Percentiles rank a stretch among this genome's conserved stretches.
phyloP scores from a whole-genome alignment of 2,797 vertebrate genomes.

The Anolis apletophallus region DNA sequence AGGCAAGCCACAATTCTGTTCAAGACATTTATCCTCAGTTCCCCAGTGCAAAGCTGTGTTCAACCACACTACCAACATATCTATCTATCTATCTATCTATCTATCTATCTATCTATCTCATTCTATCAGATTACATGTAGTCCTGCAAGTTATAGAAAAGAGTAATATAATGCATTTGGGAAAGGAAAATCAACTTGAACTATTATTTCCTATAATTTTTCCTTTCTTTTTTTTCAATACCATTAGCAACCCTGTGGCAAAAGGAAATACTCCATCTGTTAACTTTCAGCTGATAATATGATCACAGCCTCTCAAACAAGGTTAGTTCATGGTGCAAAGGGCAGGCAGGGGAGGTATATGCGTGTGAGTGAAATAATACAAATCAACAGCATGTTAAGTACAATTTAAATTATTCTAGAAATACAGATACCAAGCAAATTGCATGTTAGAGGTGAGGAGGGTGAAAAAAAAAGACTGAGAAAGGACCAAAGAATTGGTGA shows the following conservation, averaged over 20 bases:
- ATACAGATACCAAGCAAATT: conserved; percentile 50
- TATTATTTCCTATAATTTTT: conserved; percentile 64
- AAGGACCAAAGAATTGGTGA: neutral
- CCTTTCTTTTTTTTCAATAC: conserved; percentile 47
- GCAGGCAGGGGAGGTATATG: conserved; percentile 26
- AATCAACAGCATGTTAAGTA: conserved; percentile 42
- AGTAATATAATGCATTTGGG: conserved; percentile 59
- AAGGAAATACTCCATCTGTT: conserved; percentile 60
- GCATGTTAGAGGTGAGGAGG: neutral
- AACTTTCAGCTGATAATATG: conserved; percentile 57
- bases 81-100: too few species aligned
- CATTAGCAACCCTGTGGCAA: conserved; percentile 48
- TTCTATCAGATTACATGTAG: conserved; percentile 55
- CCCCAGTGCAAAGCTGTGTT: conserved; percentile 49
- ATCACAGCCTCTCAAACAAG: conserved; percentile 64
- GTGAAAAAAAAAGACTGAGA: neutral
- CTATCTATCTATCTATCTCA: conserved; percentile 65
- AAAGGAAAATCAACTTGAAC: conserved; percentile 67
- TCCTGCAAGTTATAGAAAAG: conserved; percentile 61
- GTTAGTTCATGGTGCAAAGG: conserved; percentile 19
- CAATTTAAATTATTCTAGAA: conserved; percentile 51
- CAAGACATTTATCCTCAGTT: conserved; percentile 58
- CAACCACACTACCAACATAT: conserved; percentile 53
- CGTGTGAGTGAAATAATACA: conserved; percentile 43
- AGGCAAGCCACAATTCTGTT: conserved; percentile 45